Conservation (phyloP, 2,888 invertebrate genomes). For the Drosophila aldrichi region DNA sequence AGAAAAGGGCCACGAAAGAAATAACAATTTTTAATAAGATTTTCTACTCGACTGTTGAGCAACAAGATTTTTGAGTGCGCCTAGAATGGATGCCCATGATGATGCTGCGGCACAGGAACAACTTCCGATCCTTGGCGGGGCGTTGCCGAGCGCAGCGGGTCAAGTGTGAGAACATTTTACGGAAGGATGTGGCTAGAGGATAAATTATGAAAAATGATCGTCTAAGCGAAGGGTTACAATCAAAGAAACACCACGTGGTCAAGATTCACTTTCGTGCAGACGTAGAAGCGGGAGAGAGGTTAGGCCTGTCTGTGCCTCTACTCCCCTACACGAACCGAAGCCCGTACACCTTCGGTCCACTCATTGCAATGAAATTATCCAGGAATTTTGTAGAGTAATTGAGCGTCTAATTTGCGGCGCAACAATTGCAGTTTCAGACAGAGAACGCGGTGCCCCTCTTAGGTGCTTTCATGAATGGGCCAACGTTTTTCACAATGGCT, state of each 20-base stretch:
- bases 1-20: constrained; percentile 61
- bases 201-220: constrained; percentile 70
- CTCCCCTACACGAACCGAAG: background rate
- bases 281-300: background rate
- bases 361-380: constrained; percentile 49
- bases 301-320: constrained; percentile 9
- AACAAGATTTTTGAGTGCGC: constrained; percentile 41
- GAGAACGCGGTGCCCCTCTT: constrained; percentile 32
- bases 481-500: constrained; percentile 57
- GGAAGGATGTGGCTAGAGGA: constrained; percentile 67
- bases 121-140: constrained; percentile 75
- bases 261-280: constrained; percentile 77
- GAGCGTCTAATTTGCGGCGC: constrained; percentile 79
- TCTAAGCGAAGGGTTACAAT: constrained; percentile 52
- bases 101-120: constrained; percentile 44
- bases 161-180: constrained; percentile 85
- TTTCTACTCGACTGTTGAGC: constrained; percentile 58
- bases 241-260: constrained; percentile 72
- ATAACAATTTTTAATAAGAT: constrained; percentile 83
- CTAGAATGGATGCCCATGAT: constrained; percentile 39
- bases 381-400: constrained; percentile 71
- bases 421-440: constrained; percentile 58
- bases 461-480: constrained; percentile 73
- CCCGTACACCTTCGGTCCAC: background rate
- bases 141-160: constrained; percentile 71